Conservation (phyloP, 2,888 invertebrate species). For the Macrosoma leucophasiata region DNA sequence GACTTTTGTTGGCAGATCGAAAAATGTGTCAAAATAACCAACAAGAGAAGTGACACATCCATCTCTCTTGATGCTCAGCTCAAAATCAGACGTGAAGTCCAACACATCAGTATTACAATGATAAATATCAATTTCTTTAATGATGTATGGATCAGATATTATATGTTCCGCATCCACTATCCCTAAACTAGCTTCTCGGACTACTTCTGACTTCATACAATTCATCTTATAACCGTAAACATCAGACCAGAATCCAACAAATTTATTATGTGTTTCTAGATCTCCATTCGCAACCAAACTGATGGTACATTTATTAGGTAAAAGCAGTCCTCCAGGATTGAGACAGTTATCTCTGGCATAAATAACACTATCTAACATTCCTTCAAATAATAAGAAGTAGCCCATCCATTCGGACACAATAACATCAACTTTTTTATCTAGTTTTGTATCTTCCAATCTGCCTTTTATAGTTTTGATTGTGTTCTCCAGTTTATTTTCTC, state of each 20-base stretch:
- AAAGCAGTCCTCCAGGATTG: slow-evolving; percentile 82
- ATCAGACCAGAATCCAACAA: slow-evolving; percentile 92
- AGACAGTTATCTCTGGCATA: slow-evolving; percentile 90
- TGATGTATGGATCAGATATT: slow-evolving; percentile 78
- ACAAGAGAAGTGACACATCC: slow-evolving; percentile 86
- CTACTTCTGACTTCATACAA: slow-evolving; percentile 89
- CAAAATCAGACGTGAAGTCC: slow-evolving; percentile 83
- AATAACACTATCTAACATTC: slow-evolving; percentile 96
- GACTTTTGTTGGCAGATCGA: slow-evolving; percentile 81
- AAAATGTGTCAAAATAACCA: slow-evolving; percentile 94
- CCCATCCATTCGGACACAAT: slow-evolving; percentile 99
- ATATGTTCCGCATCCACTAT: slow-evolving; percentile 74
- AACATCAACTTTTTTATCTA: slow-evolving; percentile 90
- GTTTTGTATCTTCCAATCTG: slow-evolving; percentile 86
- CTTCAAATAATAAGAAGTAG: slow-evolving; percentile 96
- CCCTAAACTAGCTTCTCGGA: slow-evolving; percentile 81
- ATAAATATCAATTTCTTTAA: slow-evolving; percentile 85
- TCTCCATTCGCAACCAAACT: slow-evolving; percentile 88
- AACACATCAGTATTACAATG: slow-evolving; percentile 82
- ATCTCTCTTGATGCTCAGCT: slow-evolving; percentile 77
- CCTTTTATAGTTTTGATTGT: slow-evolving; percentile 89
- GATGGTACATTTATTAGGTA: slow-evolving; percentile 91
- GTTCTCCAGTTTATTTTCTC: slow-evolving; percentile 85
- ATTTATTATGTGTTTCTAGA: slow-evolving; percentile 80
- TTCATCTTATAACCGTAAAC: slow-evolving; percentile 97